These are phyloP conservation scores for Chiridota heheva DNA, from an alignment of 35 echinoderm and acorn worm genomes.

Conservation along the genomic window DNA sequence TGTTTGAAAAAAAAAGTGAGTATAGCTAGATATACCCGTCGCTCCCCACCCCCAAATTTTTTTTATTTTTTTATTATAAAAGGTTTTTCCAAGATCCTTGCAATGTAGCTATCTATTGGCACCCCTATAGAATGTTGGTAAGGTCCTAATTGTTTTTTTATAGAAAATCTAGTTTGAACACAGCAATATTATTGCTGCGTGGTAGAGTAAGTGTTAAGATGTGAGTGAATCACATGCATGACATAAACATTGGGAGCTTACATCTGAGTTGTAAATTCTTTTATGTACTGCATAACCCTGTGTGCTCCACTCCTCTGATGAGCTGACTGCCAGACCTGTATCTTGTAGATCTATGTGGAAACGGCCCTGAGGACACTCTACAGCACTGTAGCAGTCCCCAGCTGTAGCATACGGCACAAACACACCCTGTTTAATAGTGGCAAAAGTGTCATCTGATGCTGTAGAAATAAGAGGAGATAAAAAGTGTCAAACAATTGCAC, in stretches of 20 bases:
- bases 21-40: neutral
- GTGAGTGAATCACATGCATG: neutral
- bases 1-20: constrained; percentile 5
- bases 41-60: neutral
- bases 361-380: constrained; percentile 83
- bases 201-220: neutral
- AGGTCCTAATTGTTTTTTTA: neutral
- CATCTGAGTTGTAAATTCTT: constrained; percentile 62
- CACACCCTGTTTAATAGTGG: constrained; percentile 51
- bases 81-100: neutral
- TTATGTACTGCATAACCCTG: constrained; percentile 70
- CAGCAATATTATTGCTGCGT: neutral
- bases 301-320: constrained; percentile 72
- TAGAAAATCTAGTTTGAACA: neutral
- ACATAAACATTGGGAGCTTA: constrained; percentile 20
- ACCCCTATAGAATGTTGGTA: neutral
- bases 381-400: constrained; percentile 88
- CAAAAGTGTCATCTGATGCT: constrained; percentile 81
- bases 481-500: neutral
- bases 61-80: neutral
- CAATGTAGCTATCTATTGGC: neutral
- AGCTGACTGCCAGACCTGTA: constrained; percentile 76
- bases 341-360: constrained; percentile 79
- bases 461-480: neutral
- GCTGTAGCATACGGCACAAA: constrained; percentile 91